Base-by-base conservation (phyloP, 37 sponge, comb jelly and placozoan species). In the Geodia barretti region DNA sequence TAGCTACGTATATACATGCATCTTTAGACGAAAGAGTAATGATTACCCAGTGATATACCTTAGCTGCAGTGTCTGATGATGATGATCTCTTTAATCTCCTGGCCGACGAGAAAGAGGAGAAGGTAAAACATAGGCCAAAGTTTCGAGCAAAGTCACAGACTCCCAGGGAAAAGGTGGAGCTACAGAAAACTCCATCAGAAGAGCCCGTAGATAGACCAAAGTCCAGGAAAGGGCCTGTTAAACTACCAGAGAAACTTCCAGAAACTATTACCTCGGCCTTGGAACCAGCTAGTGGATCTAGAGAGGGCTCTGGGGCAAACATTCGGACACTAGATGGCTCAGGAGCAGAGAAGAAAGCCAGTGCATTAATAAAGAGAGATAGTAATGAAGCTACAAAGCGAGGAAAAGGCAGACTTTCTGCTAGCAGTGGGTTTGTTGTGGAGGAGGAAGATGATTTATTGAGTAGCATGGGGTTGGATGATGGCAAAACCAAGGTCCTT, bases 401-500 rank as follows among this genome's bases (percentile, higher is more conserved):
- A 47, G 54, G 7, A 14, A 14, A 47, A 47, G 54, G 14, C 11
- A 47, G 14, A 47, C 14, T 14, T 5, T 0, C 9, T 47, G 34
- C 0, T 42, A 1, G 31, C 26, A 43, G 30, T 76, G 38, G 61
- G 35, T 39, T 33, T 76, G 85, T 63, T 81, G 72, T 41, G 39
- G 66, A 80, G 60, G 93, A 84, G 31, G 65, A 42, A 31, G 89
- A 84, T 76, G 89, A 88, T 35, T 9, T 87, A 17, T 62, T 87
- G 40, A 64, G 68, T 82, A 86, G 71, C 3, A 59, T 91, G 81
- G 84, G 77, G 25, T 34, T 77, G n/a, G 77, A 41, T 41, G 70
- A 76, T 19, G 47, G 32, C 42, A 72, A 4, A 30, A 1, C 36
- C 17, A 66, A 65, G 30, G 23, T 33, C 9, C 23, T 17, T 38